phyloP scores from a whole-genome alignment of 2,113 vertebrate species.

The Barbus barbus region DNA sequence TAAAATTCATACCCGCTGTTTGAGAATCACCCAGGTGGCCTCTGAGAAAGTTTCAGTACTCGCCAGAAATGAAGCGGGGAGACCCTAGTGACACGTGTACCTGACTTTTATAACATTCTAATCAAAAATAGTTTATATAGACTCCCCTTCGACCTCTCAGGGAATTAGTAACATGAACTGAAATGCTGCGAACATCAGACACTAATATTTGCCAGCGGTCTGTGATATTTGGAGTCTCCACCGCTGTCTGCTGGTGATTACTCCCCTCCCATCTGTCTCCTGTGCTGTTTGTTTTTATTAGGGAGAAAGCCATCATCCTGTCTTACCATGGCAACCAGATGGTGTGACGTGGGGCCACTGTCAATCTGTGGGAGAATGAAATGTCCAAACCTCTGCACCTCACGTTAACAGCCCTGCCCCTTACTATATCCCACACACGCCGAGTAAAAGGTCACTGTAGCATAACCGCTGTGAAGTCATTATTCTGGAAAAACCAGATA shows the following conservation, averaged over 20 bases:
- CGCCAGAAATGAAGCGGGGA: neutral
- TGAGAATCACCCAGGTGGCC: neutral
- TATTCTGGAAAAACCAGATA: slow-evolving; percentile 11
- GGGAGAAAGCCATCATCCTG: slow-evolving; percentile 4
- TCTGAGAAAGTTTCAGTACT: neutral
- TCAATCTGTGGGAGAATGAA: slow-evolving; percentile 9
- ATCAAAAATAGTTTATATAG: slow-evolving; percentile 33
- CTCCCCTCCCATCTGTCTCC: slow-evolving; percentile 2
- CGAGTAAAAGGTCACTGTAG: slow-evolving; percentile 12
- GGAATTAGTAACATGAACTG: neutral
- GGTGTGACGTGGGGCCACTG: neutral
- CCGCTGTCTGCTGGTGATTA: slow-evolving; percentile 27
- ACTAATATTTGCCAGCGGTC: neutral
- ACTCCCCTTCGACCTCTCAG: neutral
- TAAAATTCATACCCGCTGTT: neutral
- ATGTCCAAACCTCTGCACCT: neutral
- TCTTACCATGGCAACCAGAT: slow-evolving; percentile 19
- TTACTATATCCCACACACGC: neutral
- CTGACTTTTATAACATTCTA: slow-evolving; percentile 48
- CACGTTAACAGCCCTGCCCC: neutral
- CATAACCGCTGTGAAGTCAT: slow-evolving; percentile 10
- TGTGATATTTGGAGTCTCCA: slow-evolving; percentile 25
- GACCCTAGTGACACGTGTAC: neutral
- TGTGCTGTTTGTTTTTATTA: slow-evolving; percentile 39
- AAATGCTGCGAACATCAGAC: slow-evolving; percentile 23